Evolutionary conservation across 1,140 invertebrate species (phyloP).

Genomic region (Trissolcus basalis): DNA sequence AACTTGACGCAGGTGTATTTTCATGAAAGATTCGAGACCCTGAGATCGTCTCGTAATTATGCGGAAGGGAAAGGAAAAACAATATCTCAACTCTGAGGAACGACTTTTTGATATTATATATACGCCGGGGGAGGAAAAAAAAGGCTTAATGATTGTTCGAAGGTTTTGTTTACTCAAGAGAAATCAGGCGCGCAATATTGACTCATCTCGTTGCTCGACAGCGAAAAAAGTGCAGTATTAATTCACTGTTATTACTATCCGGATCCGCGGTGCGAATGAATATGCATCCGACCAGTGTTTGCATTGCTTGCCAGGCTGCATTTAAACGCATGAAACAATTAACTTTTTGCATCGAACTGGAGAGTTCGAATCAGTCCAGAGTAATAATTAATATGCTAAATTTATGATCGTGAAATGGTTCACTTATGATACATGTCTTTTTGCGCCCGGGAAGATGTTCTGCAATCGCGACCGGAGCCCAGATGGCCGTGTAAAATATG

Average conservation of each 20-base stretch:
- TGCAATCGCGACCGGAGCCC: no score
- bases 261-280: conserved; percentile 36
- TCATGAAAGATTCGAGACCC: conserved; percentile 33
- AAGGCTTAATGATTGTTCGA: neutral
- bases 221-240: conserved; percentile 28
- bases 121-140: neutral
- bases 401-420: conserved; percentile 20
- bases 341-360: conserved; percentile 25
- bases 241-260: conserved; percentile 43
- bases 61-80: conserved; percentile 32
- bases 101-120: no score
- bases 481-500: no score
- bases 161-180: no score
- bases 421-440: neutral
- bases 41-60: conserved; percentile 47
- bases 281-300: conserved; percentile 51
- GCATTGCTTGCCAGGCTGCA: conserved; percentile 34
- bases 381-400: conserved; percentile 28
- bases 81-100: no score
- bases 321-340: conserved; percentile 44
- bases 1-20: conserved; percentile 50
- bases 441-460: no score
- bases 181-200: conserved; percentile 16
- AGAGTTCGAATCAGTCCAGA: conserved; percentile 1
- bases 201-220: conserved; percentile 22